Conservation (phyloP, 2,888 invertebrate genomes). For the Antitype chi region DNA sequence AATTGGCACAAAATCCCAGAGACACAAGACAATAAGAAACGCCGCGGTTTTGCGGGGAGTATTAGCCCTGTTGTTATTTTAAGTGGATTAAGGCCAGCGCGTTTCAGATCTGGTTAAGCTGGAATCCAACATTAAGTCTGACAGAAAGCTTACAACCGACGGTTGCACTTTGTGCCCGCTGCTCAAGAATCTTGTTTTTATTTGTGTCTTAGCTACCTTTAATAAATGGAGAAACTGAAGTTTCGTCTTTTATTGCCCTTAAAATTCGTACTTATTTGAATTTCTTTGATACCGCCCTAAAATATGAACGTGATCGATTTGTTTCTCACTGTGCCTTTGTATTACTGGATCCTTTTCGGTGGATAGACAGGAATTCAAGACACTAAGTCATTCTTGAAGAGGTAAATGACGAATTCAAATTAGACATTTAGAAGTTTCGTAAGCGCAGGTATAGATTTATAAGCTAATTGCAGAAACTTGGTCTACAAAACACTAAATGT, state of each 20-base stretch:
- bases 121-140: constrained; percentile 85
- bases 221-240: constrained; percentile 23
- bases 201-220: constrained; percentile 47
- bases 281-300: background rate
- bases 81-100: constrained; percentile 89
- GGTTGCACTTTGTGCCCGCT: constrained; percentile 81
- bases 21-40: constrained; percentile 83
- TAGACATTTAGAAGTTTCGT: background rate
- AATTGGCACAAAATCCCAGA: constrained; percentile 80
- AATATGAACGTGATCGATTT: background rate
- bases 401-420: background rate
- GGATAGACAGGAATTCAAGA: background rate
- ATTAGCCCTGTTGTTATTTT: constrained; percentile 88
- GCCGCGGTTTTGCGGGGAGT: constrained; percentile 75
- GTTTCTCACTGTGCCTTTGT: background rate
- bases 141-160: constrained; percentile 78
- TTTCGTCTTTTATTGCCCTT: constrained; percentile 30
- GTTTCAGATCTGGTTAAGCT: constrained; percentile 88
- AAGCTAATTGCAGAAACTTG: background rate
- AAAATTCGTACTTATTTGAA: background rate
- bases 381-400: background rate
- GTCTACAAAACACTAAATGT: background rate
- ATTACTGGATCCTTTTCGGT: background rate
- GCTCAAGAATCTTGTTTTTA: constrained; percentile 50
- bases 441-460: background rate